phyloP scores from a whole-genome alignment of 2,888 invertebrate species.

The Serripes groenlandicus region DNA sequence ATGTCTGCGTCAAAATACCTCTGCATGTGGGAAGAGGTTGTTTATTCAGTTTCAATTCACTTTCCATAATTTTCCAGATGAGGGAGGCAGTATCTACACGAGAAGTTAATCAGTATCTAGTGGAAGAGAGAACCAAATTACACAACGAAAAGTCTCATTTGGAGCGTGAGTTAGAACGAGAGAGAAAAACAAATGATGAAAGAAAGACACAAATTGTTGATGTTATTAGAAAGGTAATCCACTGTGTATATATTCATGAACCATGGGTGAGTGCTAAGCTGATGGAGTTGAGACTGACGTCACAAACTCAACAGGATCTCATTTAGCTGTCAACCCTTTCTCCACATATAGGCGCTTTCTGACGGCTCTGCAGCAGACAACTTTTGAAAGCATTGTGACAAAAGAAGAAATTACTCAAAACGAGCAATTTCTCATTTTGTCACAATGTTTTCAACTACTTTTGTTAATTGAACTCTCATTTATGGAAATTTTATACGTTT shows the following conservation, averaged over 20 bases:
- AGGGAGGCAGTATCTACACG: constrained; percentile 76
- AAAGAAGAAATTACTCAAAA: neutral
- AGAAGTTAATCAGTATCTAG: constrained; percentile 77
- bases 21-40: too few relatives aligned
- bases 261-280: too few relatives aligned
- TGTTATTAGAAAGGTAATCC: constrained; percentile 76
- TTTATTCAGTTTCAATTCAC: too few relatives aligned
- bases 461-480: too few relatives aligned
- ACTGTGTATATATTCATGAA: neutral
- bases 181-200: constrained; percentile 72
- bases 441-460: too few relatives aligned
- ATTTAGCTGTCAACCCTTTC: too few relatives aligned
- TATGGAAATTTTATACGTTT: too few relatives aligned
- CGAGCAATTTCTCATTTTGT: neutral
- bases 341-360: too few relatives aligned
- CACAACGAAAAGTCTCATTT: constrained; percentile 75
- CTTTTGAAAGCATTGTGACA: neutral
- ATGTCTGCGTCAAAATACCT: too few relatives aligned
- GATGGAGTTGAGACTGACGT: too few relatives aligned
- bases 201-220: constrained; percentile 73
- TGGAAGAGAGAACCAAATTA: constrained; percentile 74
- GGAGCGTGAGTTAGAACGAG: constrained; percentile 71
- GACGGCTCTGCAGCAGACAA: too few relatives aligned
- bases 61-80: constrained; percentile 67
- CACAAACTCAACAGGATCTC: too few relatives aligned